Base-by-base conservation (phyloP, 2,797 vertebrate genomes). In the Babyrousa celebensis region DNA sequence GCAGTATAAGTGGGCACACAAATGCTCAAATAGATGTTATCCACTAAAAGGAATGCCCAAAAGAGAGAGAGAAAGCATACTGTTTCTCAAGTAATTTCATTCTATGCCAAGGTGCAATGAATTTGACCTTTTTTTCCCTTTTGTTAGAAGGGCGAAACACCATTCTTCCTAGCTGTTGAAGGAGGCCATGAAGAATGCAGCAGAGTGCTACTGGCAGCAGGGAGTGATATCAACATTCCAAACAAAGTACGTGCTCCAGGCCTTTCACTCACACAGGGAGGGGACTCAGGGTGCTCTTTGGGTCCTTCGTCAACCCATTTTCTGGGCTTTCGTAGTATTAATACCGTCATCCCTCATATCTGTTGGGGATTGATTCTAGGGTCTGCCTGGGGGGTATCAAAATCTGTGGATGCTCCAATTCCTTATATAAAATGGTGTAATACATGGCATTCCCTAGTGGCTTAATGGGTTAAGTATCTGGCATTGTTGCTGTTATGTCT, bases 161-260 rank as follows among this genome's bases (percentile, higher is more conserved):
- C 98, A 4, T 98, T 99, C 98, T 98, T 98, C 62, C 83, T 98
- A 95, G 96, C 98, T 94, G 96, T 98, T 77, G 98, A 99, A 91
- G 98, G 98, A 25, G 98, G 98, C 78, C 98, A 99, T 89, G 98
- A 99, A 96, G 98, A 99, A 94, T 99, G 99, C 98, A 98, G 99
- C 32, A 96, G 98, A 95, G 97, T 98, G 25, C 97, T 99, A 89
- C 98, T 99, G 97, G 98, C 99, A 94, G 99, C 98, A 9, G 98
- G 98, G 88, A 99, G 99, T 98, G 98, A 99, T 93, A 99, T 99
- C 93, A 99, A 99, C 97, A 97, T 99, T 96, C 95, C 98, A 90
- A 99, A 99, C 96, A 97, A 96, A 63, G 99, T 99, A 99, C 1
- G 98, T 97, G 89, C 12, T 32, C 36, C 6, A 17, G n/a, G 25